phyloP scores from a whole-genome alignment of 2,113 vertebrate genomes.

The Alces alces region DNA sequence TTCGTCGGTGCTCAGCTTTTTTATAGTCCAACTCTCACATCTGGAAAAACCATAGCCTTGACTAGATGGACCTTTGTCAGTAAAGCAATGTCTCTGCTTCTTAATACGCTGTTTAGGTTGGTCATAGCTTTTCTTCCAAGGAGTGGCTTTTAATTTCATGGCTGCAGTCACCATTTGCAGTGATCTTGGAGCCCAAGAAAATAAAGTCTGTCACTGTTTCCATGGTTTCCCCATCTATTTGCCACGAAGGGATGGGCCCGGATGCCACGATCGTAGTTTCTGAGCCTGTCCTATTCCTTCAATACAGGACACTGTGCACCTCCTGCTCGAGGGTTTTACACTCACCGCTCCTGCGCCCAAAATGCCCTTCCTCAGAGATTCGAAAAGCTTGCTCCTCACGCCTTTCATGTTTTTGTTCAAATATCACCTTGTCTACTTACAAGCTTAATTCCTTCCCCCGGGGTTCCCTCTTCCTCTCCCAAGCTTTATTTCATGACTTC shows the following conservation, averaged over 20 bases:
- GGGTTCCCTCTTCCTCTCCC: background rate
- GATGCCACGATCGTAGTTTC: background rate
- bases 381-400: background rate
- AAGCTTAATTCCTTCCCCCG: background rate
- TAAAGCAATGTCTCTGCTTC: background rate
- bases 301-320: fast-evolving
- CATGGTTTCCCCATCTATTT: background rate
- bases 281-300: background rate
- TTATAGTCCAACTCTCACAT: background rate
- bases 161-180: background rate
- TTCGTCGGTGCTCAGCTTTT: background rate
- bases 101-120: background rate
- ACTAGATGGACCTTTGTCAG: background rate
- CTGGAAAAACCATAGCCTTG: background rate
- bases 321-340: background rate
- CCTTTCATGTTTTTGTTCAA: background rate
- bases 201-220: background rate
- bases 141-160: background rate
- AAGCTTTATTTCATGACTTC: background rate
- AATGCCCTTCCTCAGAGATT: background rate
- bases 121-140: background rate
- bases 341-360: background rate
- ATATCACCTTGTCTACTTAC: background rate
- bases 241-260: background rate
- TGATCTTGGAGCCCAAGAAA: background rate